phyloP scores from a whole-genome alignment of 53 echinoderm and acorn worm genomes.

The Stichopus horrens region DNA sequence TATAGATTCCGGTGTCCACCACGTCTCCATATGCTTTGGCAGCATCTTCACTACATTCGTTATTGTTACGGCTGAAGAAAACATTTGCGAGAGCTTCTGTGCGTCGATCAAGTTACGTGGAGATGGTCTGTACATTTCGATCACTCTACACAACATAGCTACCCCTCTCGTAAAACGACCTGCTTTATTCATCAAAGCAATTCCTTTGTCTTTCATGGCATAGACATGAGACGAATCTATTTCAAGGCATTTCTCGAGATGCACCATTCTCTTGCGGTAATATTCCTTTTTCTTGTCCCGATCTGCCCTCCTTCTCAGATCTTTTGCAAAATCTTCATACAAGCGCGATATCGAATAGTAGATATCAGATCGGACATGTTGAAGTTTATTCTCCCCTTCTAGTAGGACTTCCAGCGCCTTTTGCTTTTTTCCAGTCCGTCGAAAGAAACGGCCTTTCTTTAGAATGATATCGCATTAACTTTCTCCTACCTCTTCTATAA shows the following conservation, averaged over 20 bases:
- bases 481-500: not conserved
- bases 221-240: not conserved
- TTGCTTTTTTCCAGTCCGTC: not conserved
- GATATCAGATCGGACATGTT: constrained; percentile 7
- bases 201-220: not conserved
- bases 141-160: not conserved
- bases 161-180: not conserved
- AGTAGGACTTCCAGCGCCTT: not conserved
- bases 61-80: not conserved
- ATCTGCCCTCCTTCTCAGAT: not conserved
- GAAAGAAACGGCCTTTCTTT: constrained; percentile 17
- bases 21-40: not conserved
- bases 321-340: not conserved
- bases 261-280: not conserved
- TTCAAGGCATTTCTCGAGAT: constrained; percentile 18
- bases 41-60: not conserved
- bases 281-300: not conserved
- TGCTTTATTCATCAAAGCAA: not conserved
- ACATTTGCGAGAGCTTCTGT: not conserved
- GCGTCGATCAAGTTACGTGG: not conserved
- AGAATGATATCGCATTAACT: not conserved
- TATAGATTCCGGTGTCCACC: not conserved
- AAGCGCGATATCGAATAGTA: not conserved
- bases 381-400: not conserved
- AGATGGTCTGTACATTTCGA: not conserved